Percentiles rank a stretch among this genome's conserved stretches.
Evolutionary conservation across 2,888 invertebrate species (phyloP).

Genomic region (Prosopocoilus inquinatus): DNA sequence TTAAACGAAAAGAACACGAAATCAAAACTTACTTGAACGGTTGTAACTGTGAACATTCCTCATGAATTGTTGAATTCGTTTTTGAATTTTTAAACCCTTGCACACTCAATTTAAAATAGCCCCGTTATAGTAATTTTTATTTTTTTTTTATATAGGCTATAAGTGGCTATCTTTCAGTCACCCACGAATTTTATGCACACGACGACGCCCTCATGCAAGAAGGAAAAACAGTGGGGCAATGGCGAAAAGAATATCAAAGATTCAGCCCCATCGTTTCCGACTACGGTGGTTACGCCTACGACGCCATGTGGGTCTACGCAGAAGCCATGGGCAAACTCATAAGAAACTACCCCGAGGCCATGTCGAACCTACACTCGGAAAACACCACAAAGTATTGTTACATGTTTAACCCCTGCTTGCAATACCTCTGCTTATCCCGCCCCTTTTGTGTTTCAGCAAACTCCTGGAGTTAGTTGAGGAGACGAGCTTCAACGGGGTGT

Average conservation of each 20-base stretch:
- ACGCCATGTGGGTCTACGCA: constrained; percentile 80
- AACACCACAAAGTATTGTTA: constrained; percentile 54
- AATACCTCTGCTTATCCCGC: constrained; percentile 18
- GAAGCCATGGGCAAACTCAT: constrained; percentile 66
- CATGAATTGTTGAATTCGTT: too few relatives aligned
- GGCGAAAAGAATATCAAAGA: constrained; percentile 55
- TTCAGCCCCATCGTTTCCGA: constrained; percentile 47
- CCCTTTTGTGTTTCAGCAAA: constrained; percentile 46
- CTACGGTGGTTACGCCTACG: constrained; percentile 76
- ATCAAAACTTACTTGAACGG: too few relatives aligned
- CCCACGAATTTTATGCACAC: constrained; percentile 65
- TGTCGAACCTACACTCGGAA: constrained; percentile 56
- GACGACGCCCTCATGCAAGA: constrained; percentile 63
- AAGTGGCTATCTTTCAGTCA: constrained; percentile 70
- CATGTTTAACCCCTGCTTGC: background rate
- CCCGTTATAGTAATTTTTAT: background rate
- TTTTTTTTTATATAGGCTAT: constrained; percentile 61
- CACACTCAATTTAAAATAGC: too few relatives aligned
- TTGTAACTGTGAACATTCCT: too few relatives aligned
- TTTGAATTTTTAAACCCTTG: too few relatives aligned
- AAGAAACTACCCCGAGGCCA: constrained; percentile 58
- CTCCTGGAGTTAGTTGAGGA: constrained; percentile 62
- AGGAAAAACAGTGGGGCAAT: constrained; percentile 62
- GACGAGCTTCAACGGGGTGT: constrained; percentile 71
- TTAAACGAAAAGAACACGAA: too few relatives aligned